These are phyloP conservation scores for Agrochola macilenta DNA, from an alignment of 2,888 invertebrate genomes.

Conservation along the genomic window DNA sequence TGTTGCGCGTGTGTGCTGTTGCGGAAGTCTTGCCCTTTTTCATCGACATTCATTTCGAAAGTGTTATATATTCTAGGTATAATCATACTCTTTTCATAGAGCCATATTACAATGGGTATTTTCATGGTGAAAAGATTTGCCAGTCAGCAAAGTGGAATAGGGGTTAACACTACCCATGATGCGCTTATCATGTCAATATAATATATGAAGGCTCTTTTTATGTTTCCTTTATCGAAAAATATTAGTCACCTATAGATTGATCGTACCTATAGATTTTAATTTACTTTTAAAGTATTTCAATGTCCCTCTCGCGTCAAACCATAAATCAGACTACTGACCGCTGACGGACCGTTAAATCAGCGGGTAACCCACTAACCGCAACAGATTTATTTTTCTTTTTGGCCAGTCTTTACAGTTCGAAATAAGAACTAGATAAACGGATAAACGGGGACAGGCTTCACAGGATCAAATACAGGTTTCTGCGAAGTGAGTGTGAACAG, in stretches of 20 bases:
- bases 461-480: conserved; percentile 9
- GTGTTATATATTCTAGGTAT: background rate
- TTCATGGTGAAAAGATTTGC: conserved; percentile 27
- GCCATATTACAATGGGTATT: conserved; percentile 7
- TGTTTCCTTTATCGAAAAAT: background rate
- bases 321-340: conserved; percentile 21
- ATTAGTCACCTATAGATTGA: background rate
- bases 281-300: conserved; percentile 27
- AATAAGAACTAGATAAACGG: conserved; percentile 22
- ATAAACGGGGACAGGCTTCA: too few relatives aligned
- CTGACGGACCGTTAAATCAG: conserved; percentile 26
- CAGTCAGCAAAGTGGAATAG: conserved; percentile 30
- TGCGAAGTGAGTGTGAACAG: background rate
- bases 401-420: conserved; percentile 9
- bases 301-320: conserved; percentile 2
- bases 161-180: conserved; percentile 9
- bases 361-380: background rate
- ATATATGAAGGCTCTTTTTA: background rate
- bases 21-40: background rate
- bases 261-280: conserved; percentile 14
- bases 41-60: background rate
- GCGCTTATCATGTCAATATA: conserved; percentile 14
- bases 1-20: too few relatives aligned
- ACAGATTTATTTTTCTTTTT: conserved; percentile 11
- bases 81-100: conserved; percentile 1